These are phyloP conservation scores for Halocynthia roretzi DNA, from an alignment of 23 tunicate genomes.

Conservation along the genomic window DNA sequence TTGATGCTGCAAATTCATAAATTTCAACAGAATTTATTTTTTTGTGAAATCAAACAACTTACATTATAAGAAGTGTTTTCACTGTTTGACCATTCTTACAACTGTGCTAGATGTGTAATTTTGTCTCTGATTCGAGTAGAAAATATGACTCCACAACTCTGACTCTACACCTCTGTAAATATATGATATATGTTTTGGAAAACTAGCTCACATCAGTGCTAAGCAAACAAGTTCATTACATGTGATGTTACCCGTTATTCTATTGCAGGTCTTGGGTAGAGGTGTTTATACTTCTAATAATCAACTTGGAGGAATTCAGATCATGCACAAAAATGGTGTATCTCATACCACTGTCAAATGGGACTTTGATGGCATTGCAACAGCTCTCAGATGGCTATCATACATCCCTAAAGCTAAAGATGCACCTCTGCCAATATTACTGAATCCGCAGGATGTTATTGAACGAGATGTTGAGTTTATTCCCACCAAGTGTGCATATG, in stretches of 20 bases:
- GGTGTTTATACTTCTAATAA: conserved; percentile 97
- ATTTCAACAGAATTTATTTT: no score
- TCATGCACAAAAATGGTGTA: conserved; percentile 96
- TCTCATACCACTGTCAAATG: conserved; percentile 85
- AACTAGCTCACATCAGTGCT: no score
- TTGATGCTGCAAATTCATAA: no score
- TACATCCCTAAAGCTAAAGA: conserved; percentile 71
- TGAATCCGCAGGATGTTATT: conserved; percentile 50
- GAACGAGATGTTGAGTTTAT: conserved; percentile 68
- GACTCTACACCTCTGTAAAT: no score
- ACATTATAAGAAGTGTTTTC: no score
- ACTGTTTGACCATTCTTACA: no score
- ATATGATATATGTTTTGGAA: no score
- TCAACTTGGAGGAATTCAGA: conserved; percentile 95
- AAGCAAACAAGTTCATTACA: no score
- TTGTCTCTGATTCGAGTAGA: no score
- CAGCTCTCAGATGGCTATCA: conserved; percentile 86
- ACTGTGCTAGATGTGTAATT: no score
- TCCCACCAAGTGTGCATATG: conserved; percentile 53
- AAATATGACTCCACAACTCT: no score
- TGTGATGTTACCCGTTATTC: neutral
- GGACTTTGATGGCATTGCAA: conserved; percentile 79
- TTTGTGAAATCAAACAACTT: no score
- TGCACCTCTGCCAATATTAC: conserved; percentile 61
- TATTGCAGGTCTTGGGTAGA: conserved; percentile 81